Evolutionary conservation across 2,113 vertebrate genomes (phyloP), one percentile per base, ranked within the genome.

Genomic region (Elgaria multicarinata): DNA sequence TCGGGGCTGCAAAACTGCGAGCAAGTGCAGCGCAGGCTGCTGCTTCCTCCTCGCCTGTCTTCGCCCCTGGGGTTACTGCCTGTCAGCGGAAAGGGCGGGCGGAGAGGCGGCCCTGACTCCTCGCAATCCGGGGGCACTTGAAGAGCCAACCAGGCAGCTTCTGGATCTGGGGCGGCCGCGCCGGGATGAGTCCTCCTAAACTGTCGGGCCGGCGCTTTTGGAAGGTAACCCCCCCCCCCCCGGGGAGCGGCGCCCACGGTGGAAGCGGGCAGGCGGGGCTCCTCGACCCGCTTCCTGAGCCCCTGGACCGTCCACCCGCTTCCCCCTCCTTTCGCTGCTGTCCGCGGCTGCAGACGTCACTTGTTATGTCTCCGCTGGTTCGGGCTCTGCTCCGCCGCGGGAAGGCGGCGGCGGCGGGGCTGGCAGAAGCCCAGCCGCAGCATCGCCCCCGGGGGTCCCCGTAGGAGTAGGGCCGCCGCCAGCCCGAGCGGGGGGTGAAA

Each of bases 321-420:
- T 22, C 80, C 80, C 20, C 87, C 80, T 76, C 87, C 87, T 80
- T 26, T 50, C 55, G 36, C 80, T 36, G 87, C 39, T 18, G 80
- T 75, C 81, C 50, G 12, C 81, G 39, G 42, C 33, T 76, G 80
- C 14, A 18, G 88, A 84, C 88, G 88, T 89, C 88, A 89, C 72
- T 84, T 89, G 88, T 89, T 89, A 83, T 89, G 88, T 83, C 88
- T 84, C 71, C 81, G 66, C 69, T 71, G 58, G 71, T 14, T 42
- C 39, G 69, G 87, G 55, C 80, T 75, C 39, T 44, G 87, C 69
- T 64, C 5, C 18, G 0, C 7, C 28, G 79, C 16, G 50, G 18
- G 55, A 6, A n/a, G 44, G 92, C 66, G 0, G 86, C 0, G 42
- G 86, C 92, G 91, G 87, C 1, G 62, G 1, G 78, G 42, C 58